These are phyloP conservation scores for Mustela nigripes DNA, from an alignment of 2,113 vertebrate species.

Conservation along the genomic window DNA sequence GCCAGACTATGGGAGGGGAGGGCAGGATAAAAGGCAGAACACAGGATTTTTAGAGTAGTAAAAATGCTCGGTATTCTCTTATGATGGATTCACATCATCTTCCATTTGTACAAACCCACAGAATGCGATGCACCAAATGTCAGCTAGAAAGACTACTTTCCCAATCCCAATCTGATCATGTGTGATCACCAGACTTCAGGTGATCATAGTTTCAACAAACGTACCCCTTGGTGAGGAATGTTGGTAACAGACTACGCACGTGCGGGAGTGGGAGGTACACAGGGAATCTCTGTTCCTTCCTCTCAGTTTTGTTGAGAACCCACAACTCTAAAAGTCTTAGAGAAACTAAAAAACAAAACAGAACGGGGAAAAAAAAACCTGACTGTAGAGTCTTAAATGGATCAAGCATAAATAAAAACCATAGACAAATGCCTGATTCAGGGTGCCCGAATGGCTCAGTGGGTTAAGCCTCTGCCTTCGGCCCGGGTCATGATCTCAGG, in stretches of 20 bases:
- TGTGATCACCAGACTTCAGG: not conserved
- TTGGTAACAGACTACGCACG: not conserved
- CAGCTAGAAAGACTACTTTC: not conserved
- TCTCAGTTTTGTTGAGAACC: not conserved
- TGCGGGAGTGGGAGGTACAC: not conserved
- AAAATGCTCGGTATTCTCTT: not conserved
- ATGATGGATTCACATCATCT: not conserved
- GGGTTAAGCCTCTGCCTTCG: too few species aligned
- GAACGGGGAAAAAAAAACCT: not conserved
- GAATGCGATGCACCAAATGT: not conserved
- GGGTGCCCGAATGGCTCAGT: too few species aligned
- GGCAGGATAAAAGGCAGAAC: not conserved
- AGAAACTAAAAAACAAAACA: not conserved
- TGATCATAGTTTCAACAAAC: not conserved
- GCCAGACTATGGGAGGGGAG: not conserved
- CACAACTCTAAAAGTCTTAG: not conserved
- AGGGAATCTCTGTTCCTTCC: not conserved
- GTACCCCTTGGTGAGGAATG: not conserved
- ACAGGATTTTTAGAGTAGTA: not conserved
- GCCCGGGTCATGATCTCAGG: too few species aligned
- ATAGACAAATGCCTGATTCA: not conserved
- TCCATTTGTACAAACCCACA: not conserved
- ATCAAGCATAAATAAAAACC: not conserved
- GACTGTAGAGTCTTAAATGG: not conserved
- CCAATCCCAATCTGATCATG: too few species aligned